A percentile compares a stretch with the other conserved stretches of the same genome.
phyloP scores from a whole-genome alignment of 2,113 vertebrate genomes.

The Hippocampus comes region DNA sequence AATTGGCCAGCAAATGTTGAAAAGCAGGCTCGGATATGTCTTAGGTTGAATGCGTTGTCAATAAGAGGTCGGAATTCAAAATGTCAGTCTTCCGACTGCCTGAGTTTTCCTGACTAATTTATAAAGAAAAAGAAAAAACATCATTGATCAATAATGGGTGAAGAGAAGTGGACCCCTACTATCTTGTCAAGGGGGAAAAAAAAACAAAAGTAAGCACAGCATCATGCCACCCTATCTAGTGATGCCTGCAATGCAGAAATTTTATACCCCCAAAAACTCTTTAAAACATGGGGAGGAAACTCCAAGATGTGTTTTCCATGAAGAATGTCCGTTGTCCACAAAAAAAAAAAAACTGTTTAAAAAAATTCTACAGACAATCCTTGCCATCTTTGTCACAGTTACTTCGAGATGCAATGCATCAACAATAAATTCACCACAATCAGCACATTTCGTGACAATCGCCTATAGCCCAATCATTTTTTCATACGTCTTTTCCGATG shows the following conservation, averaged over 20 bases:
- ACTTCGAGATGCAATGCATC: not conserved
- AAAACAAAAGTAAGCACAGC: not conserved
- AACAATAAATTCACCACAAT: not conserved
- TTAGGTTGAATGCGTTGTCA: slow-evolving; percentile 46
- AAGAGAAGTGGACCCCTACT: slow-evolving; percentile 20
- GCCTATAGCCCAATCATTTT: too few species aligned
- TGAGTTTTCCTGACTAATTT: slow-evolving; percentile 54
- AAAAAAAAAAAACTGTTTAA: too few species aligned
- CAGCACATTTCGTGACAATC: not conserved
- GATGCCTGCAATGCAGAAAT: not conserved
- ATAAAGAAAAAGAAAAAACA: slow-evolving; percentile 30
- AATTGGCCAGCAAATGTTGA: not conserved
- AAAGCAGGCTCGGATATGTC: slow-evolving; percentile 11
- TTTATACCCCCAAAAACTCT: too few species aligned
- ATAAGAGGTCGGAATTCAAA: slow-evolving; percentile 48
- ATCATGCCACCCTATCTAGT: not conserved
- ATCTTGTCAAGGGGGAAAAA: too few species aligned
- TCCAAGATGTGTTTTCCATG: too few species aligned
- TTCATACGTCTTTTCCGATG: too few species aligned
- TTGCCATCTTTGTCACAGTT: not conserved
- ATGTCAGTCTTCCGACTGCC: slow-evolving; percentile 59
- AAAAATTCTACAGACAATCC: too few species aligned
- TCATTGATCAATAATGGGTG: slow-evolving; percentile 61
- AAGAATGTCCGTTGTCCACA: too few species aligned
- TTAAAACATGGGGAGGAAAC: too few species aligned